Conservation (phyloP, 30 jellyfish, hydroid and myxozoan genomes). For the Hydractinia echinata region DNA sequence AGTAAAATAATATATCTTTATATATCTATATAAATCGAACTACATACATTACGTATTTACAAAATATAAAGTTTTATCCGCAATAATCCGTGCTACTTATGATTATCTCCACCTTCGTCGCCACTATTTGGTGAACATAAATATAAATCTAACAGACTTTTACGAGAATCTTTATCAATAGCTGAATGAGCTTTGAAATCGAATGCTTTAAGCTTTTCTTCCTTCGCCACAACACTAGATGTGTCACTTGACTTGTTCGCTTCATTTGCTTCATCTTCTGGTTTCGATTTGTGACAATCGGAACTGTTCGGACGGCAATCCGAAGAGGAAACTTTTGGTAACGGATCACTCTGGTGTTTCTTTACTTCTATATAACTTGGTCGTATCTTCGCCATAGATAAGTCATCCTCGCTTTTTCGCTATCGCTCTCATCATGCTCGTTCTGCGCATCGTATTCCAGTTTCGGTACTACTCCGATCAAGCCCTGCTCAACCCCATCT, state of each 20-base stretch:
- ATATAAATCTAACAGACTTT: slow-evolving; percentile 35
- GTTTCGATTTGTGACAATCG: neutral
- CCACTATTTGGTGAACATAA: slow-evolving; percentile 21
- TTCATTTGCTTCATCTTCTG: neutral
- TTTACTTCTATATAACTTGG: neutral
- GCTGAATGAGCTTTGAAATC: slow-evolving; percentile 3
- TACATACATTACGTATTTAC: no score
- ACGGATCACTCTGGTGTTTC: neutral
- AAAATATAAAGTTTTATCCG: no score
- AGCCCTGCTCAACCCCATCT: slow-evolving; percentile 43
- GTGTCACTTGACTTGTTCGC: neutral
- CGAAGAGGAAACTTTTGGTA: neutral
- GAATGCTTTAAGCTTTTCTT: neutral
- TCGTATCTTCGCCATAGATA: slow-evolving; percentile 1
- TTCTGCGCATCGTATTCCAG: slow-evolving; percentile 13
- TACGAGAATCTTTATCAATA: slow-evolving; percentile 36
- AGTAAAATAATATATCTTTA: no score
- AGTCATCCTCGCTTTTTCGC: slow-evolving; percentile 13
- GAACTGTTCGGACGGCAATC: slow-evolving; percentile 2
- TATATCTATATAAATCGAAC: no score
- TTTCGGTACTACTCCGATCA: slow-evolving; percentile 33
- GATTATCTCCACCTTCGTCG: slow-evolving; percentile 9
- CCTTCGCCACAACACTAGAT: neutral
- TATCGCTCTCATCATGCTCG: slow-evolving; percentile 13
- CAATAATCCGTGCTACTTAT: no score